Conservation (phyloP, 2,113 vertebrate genomes). For the Labeo rohita region DNA sequence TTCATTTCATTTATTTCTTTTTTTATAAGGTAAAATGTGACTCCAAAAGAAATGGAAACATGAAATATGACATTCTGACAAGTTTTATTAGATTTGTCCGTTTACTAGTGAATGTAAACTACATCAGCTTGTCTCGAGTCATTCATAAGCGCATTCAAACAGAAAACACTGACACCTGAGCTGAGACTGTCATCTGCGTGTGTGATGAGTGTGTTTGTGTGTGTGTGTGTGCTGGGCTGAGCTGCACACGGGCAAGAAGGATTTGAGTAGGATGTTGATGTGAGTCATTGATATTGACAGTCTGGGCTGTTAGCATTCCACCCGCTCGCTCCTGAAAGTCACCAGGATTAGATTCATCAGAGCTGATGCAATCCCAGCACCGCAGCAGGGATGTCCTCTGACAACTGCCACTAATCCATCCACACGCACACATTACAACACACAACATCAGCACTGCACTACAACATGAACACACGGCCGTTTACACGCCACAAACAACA, state of each 20-base stretch:
- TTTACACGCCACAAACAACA: neutral
- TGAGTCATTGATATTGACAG: constrained; percentile 56
- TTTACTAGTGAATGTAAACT: neutral
- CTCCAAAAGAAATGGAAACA: too few relatives aligned
- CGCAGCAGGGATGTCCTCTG: constrained; percentile 14
- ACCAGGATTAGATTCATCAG: constrained; percentile 55
- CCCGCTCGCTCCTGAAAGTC: constrained; percentile 39
- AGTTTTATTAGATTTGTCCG: neutral
- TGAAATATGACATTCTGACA: too few relatives aligned
- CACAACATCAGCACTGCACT: neutral
- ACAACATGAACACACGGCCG: neutral
- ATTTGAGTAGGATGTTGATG: constrained; percentile 40
- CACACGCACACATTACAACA: neutral
- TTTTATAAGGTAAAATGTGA: too few relatives aligned
- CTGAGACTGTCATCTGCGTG: neutral
- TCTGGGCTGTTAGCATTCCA: constrained; percentile 49
- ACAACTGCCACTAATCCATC: constrained; percentile 41
- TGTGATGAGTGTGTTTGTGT: neutral
- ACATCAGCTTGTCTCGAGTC: neutral
- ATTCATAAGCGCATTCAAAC: neutral
- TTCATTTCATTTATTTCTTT: too few relatives aligned
- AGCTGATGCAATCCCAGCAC: constrained; percentile 32
- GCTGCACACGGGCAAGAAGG: neutral
- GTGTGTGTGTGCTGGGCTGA: neutral
- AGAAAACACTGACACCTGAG: neutral